Evolutionary conservation across 1,140 invertebrate genomes (phyloP), one percentile per base, ranked within the genome.

Genomic region (Pseudomyrmex gracilis): DNA sequence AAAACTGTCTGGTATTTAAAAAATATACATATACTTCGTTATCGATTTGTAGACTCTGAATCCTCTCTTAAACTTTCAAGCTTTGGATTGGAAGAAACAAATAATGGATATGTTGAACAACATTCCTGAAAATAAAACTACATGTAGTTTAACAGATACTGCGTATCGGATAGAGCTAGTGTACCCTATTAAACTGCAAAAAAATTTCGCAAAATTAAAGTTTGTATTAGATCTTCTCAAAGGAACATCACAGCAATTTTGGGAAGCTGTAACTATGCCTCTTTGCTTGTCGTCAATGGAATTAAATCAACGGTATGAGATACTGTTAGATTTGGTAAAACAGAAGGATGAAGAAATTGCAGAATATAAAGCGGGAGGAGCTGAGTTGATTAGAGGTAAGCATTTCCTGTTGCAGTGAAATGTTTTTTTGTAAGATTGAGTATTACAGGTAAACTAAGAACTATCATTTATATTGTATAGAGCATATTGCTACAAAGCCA

Each of bases 361-460:
- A 5, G 93, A 93, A 49, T 94, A 94, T 55, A 94, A 91, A 90
- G 87, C 91, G 5, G 86, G 89, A 85, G 93, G 93, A 22, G 91
- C 91, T 17, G 58, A 91, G 80, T 84, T 94, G 57, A 89, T 91
- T 43, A 86, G 91, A 87, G 91, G 93, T 93, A 86, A 15, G 73
- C 58, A 22, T 45, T 55, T 47, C 17, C 45, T 73, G 2, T 5
- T 22, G 13, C 13, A 0, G 22, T 24, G n/a, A 47, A 2, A 22
- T 61, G 24, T 0, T 43, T 4, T 71, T 47, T 63, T 9, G 22
- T 51, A 58, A 77, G 47, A 74, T 70, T 57, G 85, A 10, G 51
- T 49, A 66, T 66, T 55, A 49, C 51, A 64, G 20, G 17, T 68
- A 66, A 47, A 53, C 12, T 78, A 60, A 64, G 15, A 43, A 53